Conservation (phyloP, 1,140 invertebrate species). For the Drosophila erecta region DNA sequence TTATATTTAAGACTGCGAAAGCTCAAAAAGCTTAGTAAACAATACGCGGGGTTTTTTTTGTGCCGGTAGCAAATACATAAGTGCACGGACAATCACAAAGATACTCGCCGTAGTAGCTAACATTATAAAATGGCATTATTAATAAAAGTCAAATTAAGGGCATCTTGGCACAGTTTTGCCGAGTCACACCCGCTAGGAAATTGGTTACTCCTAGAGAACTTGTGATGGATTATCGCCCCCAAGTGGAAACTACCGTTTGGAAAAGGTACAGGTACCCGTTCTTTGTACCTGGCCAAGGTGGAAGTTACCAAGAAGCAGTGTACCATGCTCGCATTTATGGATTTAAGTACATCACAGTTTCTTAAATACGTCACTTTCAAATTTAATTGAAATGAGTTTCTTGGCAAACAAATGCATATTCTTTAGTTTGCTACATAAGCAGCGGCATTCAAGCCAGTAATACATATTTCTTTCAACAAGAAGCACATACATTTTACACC, state of each 20-base stretch:
- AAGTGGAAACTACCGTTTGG: background rate
- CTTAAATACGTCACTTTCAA: no score
- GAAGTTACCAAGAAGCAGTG: no score
- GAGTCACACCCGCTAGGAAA: constrained; percentile 59
- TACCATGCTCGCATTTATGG: no score
- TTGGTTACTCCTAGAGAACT: constrained; percentile 5
- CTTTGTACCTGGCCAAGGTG: background rate
- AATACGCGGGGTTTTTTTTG: constrained; percentile 1
- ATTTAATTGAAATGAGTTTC: no score
- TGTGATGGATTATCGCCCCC: background rate
- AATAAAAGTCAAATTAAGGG: constrained; percentile 80
- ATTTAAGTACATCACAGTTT: no score
- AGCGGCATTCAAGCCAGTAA: no score
- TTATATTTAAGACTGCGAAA: background rate
- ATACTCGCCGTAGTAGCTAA: constrained; percentile 52
- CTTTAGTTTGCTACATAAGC: no score
- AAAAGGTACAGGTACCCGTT: background rate
- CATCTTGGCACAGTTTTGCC: constrained; percentile 48
- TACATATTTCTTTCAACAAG: no score
- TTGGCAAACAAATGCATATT: no score
- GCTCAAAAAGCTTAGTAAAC: constrained; percentile 3
- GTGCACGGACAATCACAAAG: constrained; percentile 52
- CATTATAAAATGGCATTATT: constrained; percentile 62
- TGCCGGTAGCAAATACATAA: constrained; percentile 5
- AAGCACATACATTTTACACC: no score